phyloP scores from a whole-genome alignment of 2,113 vertebrate genomes.

The Nothocercus nigrocapillus region DNA sequence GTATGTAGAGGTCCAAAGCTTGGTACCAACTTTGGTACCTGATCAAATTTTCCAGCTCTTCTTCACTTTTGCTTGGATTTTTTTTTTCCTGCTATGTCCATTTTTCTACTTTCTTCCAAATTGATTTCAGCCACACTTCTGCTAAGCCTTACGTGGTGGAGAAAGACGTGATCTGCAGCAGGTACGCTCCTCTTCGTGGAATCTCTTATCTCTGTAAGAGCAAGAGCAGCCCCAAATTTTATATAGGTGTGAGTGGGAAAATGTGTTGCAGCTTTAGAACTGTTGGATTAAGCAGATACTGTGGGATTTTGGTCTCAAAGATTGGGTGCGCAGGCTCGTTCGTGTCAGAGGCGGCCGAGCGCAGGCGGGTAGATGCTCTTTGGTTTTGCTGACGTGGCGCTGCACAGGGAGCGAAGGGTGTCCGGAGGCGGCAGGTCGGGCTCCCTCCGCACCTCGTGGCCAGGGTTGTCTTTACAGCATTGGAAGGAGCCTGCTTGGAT shows the following conservation, averaged over 20 bases:
- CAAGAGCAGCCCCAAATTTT: neutral
- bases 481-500: no score
- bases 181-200: neutral
- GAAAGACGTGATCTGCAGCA: no score
- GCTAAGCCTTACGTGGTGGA: neutral
- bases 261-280: rapidly evolving
- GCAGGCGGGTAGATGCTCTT: rapidly evolving
- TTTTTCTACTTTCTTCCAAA: neutral
- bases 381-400: neutral
- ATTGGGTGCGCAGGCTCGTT: no score
- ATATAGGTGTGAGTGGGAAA: neutral
- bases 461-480: no score
- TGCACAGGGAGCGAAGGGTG: neutral
- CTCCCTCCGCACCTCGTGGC: neutral
- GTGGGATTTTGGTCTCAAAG: neutral
- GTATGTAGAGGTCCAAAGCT: neutral
- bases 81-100: neutral
- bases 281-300: rapidly evolving
- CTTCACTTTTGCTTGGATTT: neutral
- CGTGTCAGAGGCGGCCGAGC: rapidly evolving
- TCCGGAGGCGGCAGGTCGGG: no score
- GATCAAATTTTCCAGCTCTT: neutral
- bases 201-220: neutral
- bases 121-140: neutral
- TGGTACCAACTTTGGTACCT: neutral